Conservation (phyloP, 1,140 invertebrate species). For the Aphelenchoides fujianensis region DNA sequence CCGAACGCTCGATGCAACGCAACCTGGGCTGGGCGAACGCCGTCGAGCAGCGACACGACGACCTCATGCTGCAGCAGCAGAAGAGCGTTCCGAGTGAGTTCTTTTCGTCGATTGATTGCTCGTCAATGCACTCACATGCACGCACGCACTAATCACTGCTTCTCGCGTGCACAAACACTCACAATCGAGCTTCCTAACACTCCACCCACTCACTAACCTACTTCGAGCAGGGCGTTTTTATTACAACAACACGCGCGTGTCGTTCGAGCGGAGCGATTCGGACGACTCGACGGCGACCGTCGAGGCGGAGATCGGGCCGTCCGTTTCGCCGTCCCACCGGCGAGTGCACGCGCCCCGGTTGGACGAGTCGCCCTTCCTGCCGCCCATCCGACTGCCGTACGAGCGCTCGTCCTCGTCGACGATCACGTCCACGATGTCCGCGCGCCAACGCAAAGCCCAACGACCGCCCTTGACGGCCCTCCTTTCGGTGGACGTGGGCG, state of each 20-base stretch:
- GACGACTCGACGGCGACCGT: neutral
- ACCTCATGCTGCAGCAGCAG: conserved; percentile 11
- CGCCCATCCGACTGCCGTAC: neutral
- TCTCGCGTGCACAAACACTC: neutral
- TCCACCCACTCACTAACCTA: neutral
- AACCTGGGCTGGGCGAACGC: neutral
- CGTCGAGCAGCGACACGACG: neutral
- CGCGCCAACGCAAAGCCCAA: neutral
- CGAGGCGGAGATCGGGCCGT: neutral
- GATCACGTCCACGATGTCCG: neutral
- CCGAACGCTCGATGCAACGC: conserved; percentile 38
- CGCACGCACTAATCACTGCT: neutral
- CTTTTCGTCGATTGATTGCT: neutral
- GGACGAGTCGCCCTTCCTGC: neutral
- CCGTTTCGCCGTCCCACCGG: neutral
- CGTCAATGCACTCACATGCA: neutral
- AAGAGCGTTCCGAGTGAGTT: conserved; percentile 13
- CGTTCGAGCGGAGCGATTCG: conserved; percentile 9
- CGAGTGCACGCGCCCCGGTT: neutral
- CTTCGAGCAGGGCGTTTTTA: conserved; percentile 1
- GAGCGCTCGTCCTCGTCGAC: neutral
- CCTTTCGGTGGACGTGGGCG: neutral
- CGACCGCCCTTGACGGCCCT: neutral
- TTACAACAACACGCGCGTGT: neutral
- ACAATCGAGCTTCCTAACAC: neutral